Conservation (phyloP, 2,113 vertebrate genomes). For the Promerops cafer region DNA sequence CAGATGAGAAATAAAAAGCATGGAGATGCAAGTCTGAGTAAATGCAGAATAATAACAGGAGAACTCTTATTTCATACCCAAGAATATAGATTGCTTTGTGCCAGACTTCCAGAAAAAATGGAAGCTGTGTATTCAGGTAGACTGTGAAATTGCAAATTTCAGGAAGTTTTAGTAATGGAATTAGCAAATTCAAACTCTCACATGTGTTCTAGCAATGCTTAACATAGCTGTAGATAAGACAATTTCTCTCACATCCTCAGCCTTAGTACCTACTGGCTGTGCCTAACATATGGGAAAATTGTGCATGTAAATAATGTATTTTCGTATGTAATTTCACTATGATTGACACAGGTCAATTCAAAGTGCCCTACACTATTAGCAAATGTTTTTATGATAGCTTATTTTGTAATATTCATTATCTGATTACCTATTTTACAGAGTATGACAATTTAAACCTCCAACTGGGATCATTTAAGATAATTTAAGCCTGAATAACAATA, state of each 20-base stretch:
- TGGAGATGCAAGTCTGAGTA: not conserved
- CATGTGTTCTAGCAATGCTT: not conserved
- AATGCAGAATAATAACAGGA: not conserved
- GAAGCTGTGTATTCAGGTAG: not conserved
- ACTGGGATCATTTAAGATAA: not conserved
- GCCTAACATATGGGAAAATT: not conserved
- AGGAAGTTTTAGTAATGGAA: not conserved
- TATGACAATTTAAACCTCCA: not conserved
- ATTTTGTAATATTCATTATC: not conserved
- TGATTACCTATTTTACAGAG: not conserved
- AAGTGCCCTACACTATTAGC: not conserved
- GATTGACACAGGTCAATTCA: not conserved
- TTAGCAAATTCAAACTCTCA: not conserved
- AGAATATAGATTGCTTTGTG: not conserved
- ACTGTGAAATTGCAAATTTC: not conserved
- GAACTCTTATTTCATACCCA: not conserved
- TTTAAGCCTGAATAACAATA: not conserved
- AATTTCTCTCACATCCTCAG: not conserved
- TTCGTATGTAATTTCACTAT: not conserved
- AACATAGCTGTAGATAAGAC: not conserved
- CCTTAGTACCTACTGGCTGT: not conserved
- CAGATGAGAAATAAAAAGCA: not conserved
- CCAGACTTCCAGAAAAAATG: not conserved
- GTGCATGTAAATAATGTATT: not conserved
- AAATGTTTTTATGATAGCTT: not conserved